phyloP scores from a whole-genome alignment of 2,888 invertebrate species.

The Pyrocoelia pectoralis region DNA sequence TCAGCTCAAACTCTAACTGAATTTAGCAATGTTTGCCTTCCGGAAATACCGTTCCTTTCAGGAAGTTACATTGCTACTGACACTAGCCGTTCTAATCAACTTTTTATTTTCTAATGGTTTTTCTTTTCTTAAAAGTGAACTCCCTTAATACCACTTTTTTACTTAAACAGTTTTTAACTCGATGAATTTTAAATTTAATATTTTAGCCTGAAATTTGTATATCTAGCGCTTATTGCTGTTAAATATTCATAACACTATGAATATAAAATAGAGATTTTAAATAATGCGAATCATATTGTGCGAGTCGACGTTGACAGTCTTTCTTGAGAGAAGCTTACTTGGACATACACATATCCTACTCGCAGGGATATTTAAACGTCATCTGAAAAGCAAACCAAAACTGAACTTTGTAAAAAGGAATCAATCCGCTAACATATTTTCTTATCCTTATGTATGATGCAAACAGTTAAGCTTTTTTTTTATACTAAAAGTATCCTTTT shows the following conservation, averaged over 20 bases:
- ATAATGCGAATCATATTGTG: slow-evolving; percentile 29
- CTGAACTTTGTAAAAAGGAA: slow-evolving; percentile 33
- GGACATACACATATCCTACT: background rate
- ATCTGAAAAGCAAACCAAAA: slow-evolving; percentile 30
- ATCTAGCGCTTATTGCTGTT: slow-evolving; percentile 34
- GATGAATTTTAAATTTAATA: slow-evolving; percentile 33
- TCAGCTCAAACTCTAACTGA: slow-evolving; percentile 45
- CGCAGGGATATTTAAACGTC: slow-evolving; percentile 7
- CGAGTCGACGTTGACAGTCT: slow-evolving; percentile 11
- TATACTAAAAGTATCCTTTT: slow-evolving; percentile 16
- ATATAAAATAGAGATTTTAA: slow-evolving; percentile 34
- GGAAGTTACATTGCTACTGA: slow-evolving; percentile 41
- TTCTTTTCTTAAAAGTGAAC: slow-evolving; percentile 7
- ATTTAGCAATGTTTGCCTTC: slow-evolving; percentile 43
- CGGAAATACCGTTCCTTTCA: slow-evolving; percentile 38
- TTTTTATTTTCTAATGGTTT: slow-evolving; percentile 26
- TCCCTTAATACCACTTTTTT: slow-evolving; percentile 17
- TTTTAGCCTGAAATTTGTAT: slow-evolving; percentile 26
- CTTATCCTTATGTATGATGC: slow-evolving; percentile 25
- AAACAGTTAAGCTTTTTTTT: slow-evolving; percentile 14
- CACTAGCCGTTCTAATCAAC: slow-evolving; percentile 23
- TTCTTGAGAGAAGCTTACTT: background rate
- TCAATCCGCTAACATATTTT: slow-evolving; percentile 34
- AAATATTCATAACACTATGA: slow-evolving; percentile 37
- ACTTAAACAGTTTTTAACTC: slow-evolving; percentile 31